Base-by-base conservation (phyloP, 2,888 invertebrate species). In the Ophraella communa region DNA sequence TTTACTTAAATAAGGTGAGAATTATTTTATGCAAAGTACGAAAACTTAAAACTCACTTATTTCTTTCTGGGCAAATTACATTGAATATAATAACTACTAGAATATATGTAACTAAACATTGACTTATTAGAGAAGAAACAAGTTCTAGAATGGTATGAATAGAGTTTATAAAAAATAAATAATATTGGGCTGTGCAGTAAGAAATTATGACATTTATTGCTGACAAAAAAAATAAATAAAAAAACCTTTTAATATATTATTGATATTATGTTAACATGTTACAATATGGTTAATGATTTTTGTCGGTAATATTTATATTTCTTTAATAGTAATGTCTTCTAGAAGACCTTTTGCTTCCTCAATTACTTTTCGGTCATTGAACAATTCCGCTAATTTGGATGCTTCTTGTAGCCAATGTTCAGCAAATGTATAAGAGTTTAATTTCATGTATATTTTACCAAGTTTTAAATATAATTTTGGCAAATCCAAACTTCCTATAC, bases 391-490 rank as follows among this genome's bases (percentile, higher is more conserved):
- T 20, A 82, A 57, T 69, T 77, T 78, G 1, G 71, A 66, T 7
- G 81, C 83, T 64, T 81, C 79, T 51, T 77, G 68, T 33, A 82
- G 81, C 71, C 82, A 80, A 27, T 71, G 71, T 54, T 72, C 73
- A 0, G 84, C 84, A 58, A 78, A 4, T 1, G 14, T 27, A 17
- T 17, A 20, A 14, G 78, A 68, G 2, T 78, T 79, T 66, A 83
- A 76, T 67, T 79, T 76, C 27, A 78, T 65, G 67, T 82, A 83
- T 21, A 84, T 78, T 60, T 77, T 74, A 2, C 82, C 83, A 17
- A 83, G 71, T 72, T 82, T 82, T 11, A 82, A 71, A 55, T 82
- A 80, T 61, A 81, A 83, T 30, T 78, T 73, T 2, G 84, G 81
- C 47, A 83, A 72, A 72, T 84, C 83, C 14, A 78, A 72, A 72